Evolutionary conservation across 2,113 vertebrate species (phyloP).

Genomic region (Perognathus longimembris): DNA sequence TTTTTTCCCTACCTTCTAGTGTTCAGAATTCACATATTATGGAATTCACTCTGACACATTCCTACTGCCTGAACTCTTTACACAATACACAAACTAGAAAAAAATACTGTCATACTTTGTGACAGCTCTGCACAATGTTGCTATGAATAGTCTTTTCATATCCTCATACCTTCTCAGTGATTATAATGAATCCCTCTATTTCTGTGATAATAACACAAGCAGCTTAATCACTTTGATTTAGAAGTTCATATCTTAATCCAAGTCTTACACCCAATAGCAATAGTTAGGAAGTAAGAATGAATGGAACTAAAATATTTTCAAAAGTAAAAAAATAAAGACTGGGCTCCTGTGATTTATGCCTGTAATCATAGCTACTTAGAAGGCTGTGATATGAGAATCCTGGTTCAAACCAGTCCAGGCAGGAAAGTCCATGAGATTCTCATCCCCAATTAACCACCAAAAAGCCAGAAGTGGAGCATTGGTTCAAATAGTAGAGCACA

Average conservation of each 20-base stretch:
- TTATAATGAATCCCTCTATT: neutral
- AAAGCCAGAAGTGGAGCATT: too few relatives aligned
- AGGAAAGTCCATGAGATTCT: too few relatives aligned
- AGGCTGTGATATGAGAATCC: too few relatives aligned
- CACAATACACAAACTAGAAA: neutral
- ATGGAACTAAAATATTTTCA: neutral
- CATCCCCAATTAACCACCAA: too few relatives aligned
- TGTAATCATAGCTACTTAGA: too few relatives aligned
- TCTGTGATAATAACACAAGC: neutral
- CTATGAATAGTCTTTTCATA: neutral
- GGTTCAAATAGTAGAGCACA: too few relatives aligned
- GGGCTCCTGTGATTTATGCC: too few relatives aligned
- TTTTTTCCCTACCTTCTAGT: neutral
- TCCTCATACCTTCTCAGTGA: neutral
- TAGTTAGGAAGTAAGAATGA: slow-evolving; percentile 2
- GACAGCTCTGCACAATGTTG: neutral
- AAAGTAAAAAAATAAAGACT: neutral
- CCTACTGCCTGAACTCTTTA: neutral
- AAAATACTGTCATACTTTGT: neutral
- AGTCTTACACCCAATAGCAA: neutral
- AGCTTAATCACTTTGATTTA: neutral
- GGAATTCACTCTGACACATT: neutral
- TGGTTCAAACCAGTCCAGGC: too few relatives aligned
- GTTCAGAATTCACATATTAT: neutral
- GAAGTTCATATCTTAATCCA: neutral